phyloP scores from a whole-genome alignment of 2,113 vertebrate genomes.

The Paratilapia polleni region DNA sequence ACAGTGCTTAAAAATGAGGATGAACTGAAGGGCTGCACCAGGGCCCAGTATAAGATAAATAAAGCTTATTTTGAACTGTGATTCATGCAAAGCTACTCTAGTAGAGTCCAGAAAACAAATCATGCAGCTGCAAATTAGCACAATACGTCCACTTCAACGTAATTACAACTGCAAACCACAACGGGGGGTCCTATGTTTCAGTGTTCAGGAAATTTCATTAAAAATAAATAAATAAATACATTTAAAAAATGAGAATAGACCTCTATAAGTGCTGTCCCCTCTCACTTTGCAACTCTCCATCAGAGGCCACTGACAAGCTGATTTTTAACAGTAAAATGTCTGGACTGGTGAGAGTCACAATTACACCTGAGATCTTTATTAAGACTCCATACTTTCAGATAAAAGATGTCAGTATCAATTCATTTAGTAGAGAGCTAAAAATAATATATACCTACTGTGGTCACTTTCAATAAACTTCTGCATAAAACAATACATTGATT shows the following conservation, averaged over 20 bases:
- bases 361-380: accelerated
- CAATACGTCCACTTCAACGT: neutral
- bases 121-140: no score
- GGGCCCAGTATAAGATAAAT: no score
- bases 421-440: neutral
- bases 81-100: neutral
- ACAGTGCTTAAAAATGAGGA: neutral
- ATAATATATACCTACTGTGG: neutral
- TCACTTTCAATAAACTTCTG: no score
- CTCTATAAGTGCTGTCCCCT: neutral
- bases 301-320: neutral
- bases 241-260: neutral
- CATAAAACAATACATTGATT: neutral
- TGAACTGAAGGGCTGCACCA: no score
- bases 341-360: neutral
- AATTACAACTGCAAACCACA: neutral
- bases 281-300: neutral
- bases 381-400: neutral
- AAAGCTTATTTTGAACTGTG: accelerated
- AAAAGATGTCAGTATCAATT: neutral
- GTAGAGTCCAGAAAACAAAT: neutral
- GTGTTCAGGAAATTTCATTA: neutral
- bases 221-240: neutral
- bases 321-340: neutral
- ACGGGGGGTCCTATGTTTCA: neutral